Percentiles rank a stretch among this genome's conserved stretches.
These are phyloP conservation scores for Talpa occidentalis DNA, from an alignment of 2,113 vertebrate species.

Conservation along the genomic window DNA sequence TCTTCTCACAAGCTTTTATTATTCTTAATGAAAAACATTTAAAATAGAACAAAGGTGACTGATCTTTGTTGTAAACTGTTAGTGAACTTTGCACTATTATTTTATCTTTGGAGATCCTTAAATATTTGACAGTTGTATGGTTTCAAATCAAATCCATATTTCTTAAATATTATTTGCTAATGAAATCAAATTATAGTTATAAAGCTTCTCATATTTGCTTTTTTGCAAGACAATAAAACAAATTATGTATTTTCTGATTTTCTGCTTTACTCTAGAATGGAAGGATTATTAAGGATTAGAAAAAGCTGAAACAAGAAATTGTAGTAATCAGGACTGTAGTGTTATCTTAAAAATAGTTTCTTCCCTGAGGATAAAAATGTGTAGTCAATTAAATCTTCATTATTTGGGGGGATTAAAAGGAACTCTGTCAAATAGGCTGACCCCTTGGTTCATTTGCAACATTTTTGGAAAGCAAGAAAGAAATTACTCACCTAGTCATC, in stretches of 20 bases:
- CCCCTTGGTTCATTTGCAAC: neutral
- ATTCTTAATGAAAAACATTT: conserved; percentile 12
- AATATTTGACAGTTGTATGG: neutral
- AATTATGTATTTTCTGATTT: neutral
- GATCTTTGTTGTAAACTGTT: neutral
- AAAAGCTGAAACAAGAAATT: conserved; percentile 8
- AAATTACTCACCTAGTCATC: neutral
- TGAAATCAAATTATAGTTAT: neutral
- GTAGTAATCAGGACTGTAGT: neutral
- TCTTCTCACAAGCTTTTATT: neutral
- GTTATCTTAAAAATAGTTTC: conserved; percentile 39
- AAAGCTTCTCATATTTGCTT: neutral
- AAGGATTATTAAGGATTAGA: neutral
- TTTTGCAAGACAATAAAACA: neutral
- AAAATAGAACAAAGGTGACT: conserved; percentile 29
- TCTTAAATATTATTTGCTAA: conserved; percentile 20
- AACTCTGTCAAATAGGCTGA: neutral
- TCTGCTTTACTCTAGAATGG: neutral
- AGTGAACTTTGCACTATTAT: neutral
- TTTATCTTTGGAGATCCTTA: conserved; percentile 22
- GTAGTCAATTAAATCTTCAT: conserved; percentile 44
- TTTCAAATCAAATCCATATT: neutral
- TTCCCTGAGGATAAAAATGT: conserved; percentile 11
- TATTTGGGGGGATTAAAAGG: conserved; percentile 40
- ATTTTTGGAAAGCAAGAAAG: conserved; percentile 14